These are phyloP conservation scores for Thysanoteuthis rhombus DNA, from an alignment of 2,888 invertebrate species.

Conservation along the genomic window DNA sequence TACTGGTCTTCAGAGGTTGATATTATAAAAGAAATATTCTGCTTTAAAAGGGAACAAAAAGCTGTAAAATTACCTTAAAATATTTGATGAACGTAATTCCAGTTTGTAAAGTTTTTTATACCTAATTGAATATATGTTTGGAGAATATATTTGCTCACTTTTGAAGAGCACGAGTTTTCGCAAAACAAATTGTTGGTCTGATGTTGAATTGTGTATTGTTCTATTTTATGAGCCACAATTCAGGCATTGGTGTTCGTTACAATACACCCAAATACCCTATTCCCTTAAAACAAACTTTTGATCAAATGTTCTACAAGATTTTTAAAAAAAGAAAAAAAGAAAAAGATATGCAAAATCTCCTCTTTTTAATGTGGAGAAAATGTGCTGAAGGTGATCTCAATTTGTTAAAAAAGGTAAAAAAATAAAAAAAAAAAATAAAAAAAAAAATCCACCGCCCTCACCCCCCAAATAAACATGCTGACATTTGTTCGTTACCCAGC, in stretches of 20 bases:
- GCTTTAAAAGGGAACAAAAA: constrained; percentile 29
- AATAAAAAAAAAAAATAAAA: not conserved
- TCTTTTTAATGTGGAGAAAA: constrained; percentile 29
- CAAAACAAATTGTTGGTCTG: constrained; percentile 34
- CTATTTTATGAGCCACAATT: constrained; percentile 37
- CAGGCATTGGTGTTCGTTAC: constrained; percentile 33
- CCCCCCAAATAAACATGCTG: constrained; percentile 23
- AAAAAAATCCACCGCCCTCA: not conserved
- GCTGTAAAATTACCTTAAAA: constrained; percentile 30
- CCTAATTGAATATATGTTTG: constrained; percentile 39
- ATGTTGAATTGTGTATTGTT: constrained; percentile 40
- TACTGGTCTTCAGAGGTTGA: constrained; percentile 32
- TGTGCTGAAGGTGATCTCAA: constrained; percentile 33
- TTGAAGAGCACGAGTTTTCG: constrained; percentile 40
- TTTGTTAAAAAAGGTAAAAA: constrained; percentile 27
- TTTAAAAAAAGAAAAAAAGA: constrained; percentile 30
- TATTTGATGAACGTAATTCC: constrained; percentile 33
- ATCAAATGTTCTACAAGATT: constrained; percentile 31
- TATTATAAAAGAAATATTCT: not conserved
- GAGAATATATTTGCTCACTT: constrained; percentile 44
- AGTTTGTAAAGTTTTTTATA: constrained; percentile 39
- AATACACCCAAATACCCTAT: constrained; percentile 30
- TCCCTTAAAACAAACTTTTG: constrained; percentile 32
- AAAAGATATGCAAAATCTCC: constrained; percentile 31
- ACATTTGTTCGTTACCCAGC: constrained; percentile 15